These are phyloP conservation scores for Diaperis boleti DNA, from an alignment of 2,888 invertebrate species.

Conservation along the genomic window DNA sequence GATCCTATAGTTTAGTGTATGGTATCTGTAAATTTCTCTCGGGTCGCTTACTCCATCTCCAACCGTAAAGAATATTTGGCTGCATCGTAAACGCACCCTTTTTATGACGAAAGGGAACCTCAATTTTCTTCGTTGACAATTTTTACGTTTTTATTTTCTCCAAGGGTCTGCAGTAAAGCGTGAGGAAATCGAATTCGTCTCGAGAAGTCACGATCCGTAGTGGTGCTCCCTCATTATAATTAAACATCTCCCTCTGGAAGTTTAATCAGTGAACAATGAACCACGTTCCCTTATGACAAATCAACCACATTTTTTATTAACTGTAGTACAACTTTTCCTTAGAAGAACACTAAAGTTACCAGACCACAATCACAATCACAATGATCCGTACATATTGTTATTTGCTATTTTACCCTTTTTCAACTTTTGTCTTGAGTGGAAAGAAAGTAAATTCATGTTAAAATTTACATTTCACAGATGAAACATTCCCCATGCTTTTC, in stretches of 20 bases:
- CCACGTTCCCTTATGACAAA: too few species aligned
- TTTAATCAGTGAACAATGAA: too few species aligned
- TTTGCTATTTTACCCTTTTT: too few species aligned
- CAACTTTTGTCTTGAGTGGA: too few species aligned
- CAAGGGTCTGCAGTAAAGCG: conserved; percentile 24
- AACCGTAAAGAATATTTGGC: conserved; percentile 8
- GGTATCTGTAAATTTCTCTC: not conserved
- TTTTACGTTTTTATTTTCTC: conserved; percentile 3
- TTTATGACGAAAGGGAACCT: conserved; percentile 1
- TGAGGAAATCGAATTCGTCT: conserved; percentile 27
- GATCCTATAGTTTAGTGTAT: conserved; percentile 10
- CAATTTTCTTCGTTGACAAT: conserved; percentile 14
- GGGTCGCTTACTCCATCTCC: conserved; percentile 4
- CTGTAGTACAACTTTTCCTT: too few species aligned
- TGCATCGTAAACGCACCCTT: conserved; percentile 19
- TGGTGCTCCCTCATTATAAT: conserved; percentile 36
- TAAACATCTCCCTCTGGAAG: conserved; percentile 34
- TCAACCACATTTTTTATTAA: too few species aligned
- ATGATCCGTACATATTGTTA: too few species aligned
- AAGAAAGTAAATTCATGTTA: too few species aligned
- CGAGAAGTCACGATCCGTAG: conserved; percentile 29
- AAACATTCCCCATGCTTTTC: too few species aligned
- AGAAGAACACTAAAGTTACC: too few species aligned
- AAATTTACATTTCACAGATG: too few species aligned
- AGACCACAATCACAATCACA: too few species aligned